A percentile compares a stretch with the other conserved stretches of the same genome.
phyloP scores from a whole-genome alignment of 2,113 vertebrate species.

The Mirounga angustirostris region DNA sequence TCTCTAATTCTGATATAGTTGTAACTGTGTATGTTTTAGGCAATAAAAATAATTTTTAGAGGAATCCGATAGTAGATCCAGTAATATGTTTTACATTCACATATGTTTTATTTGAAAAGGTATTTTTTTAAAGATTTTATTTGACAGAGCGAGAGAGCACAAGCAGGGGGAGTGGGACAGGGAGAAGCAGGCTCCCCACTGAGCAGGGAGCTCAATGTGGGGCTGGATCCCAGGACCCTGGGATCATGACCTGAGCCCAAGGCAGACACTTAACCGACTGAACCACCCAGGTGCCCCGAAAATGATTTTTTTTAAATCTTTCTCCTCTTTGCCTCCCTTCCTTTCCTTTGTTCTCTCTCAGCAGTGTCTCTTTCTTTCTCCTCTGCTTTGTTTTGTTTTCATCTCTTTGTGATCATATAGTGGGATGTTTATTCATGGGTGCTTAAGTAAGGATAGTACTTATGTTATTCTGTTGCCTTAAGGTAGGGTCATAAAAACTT shows the following conservation, averaged over 20 bases:
- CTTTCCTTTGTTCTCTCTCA: not conserved
- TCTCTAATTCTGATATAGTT: not conserved
- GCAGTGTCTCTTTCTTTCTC: not conserved
- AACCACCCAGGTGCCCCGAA: too few species aligned
- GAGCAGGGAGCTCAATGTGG: too few species aligned
- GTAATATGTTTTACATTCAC: not conserved
- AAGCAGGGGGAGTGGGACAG: too few species aligned
- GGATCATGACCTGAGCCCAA: too few species aligned
- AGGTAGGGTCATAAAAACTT: not conserved
- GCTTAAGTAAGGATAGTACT: not conserved
- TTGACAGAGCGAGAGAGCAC: too few species aligned
- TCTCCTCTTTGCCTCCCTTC: not conserved
- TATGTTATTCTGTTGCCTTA: slow-evolving; percentile 28
- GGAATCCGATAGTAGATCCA: not conserved
- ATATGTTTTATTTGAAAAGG: not conserved
- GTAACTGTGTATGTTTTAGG: not conserved
- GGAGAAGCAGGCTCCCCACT: too few species aligned
- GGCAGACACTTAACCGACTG: too few species aligned
- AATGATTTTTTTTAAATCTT: not conserved
- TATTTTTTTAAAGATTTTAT: too few species aligned
- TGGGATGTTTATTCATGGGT: not conserved
- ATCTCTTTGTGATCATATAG: not conserved
- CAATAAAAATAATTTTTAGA: not conserved
- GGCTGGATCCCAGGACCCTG: too few species aligned
- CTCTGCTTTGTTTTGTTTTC: not conserved